Evolutionary conservation across 2,797 vertebrate species (phyloP).

Genomic region (Phoeniculus purpureus): DNA sequence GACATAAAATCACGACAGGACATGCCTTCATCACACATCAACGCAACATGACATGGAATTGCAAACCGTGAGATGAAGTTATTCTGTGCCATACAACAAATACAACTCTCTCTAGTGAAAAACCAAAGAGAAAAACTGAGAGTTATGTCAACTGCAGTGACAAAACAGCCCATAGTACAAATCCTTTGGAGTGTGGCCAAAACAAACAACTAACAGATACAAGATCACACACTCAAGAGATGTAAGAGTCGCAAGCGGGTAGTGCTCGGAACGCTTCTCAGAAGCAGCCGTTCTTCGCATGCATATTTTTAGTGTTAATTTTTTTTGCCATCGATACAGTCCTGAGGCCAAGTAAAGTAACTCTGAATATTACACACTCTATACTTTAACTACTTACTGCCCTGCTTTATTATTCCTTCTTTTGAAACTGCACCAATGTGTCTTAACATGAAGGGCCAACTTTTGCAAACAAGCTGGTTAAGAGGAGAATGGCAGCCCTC

Average conservation of each 20-base stretch:
- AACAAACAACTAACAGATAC: slow-evolving; percentile 39
- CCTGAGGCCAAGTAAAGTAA: slow-evolving; percentile 16
- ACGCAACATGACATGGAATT: slow-evolving; percentile 14
- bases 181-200: slow-evolving; percentile 54
- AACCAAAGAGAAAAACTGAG: slow-evolving; percentile 36
- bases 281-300: neutral
- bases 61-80: slow-evolving; percentile 5
- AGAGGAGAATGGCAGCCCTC: neutral
- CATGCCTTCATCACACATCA: slow-evolving; percentile 29
- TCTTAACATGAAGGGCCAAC: neutral
- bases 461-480: slow-evolving; percentile 2
- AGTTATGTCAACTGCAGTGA: slow-evolving; percentile 43
- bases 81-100: slow-evolving; percentile 17
- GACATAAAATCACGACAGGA: slow-evolving; percentile 39
- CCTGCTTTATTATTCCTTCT: neutral
- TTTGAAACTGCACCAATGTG: neutral
- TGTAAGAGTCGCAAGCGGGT: slow-evolving; percentile 2
- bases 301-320: slow-evolving; percentile 39
- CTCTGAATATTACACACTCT: neutral
- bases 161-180: slow-evolving; percentile 50
- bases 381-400: slow-evolving; percentile 32
- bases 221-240: slow-evolving; percentile 22
- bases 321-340: slow-evolving; percentile 33
- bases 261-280: neutral
- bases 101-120: neutral